Base-by-base conservation (phyloP, 2,113 vertebrate species). In the Tapirus terrestris region DNA sequence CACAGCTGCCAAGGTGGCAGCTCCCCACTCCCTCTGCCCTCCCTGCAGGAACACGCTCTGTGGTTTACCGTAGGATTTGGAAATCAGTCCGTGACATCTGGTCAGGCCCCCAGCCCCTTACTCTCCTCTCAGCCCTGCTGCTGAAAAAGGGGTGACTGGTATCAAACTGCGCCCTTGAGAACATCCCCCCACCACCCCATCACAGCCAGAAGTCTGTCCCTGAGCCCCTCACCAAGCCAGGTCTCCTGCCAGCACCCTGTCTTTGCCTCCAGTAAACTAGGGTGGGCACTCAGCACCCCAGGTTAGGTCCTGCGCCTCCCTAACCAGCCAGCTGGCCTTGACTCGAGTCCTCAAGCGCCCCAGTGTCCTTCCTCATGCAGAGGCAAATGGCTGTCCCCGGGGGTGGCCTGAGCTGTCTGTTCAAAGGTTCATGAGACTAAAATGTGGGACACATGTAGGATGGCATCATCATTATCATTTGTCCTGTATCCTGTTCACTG, bases 331-430 rank as follows among this genome's bases (percentile, higher is more conserved):
- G 4, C n/a, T 14, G 82, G 70, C 92, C 33, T 10, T 4, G 60
- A 6, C 23, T 18, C 1, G 51, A 10, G 72, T 23, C 72, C 84
- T 53, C 39, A 3, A 31, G 18, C 0, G 6, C 18, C n/a, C 14
- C 0, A 0, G 25, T 0, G 3, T 25, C 43, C 48, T 29, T 36
- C 73, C 12, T 23, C 16, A 0, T 0, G 31, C 9, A 9, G 48
- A 43, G 39, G 63, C 12, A 6, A n/a, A 8, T 0, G 56, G 83
- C 16, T 31, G 36, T 73, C 45, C 63, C 7, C 0, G 39, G 11
- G 43, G 63, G 1, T 0, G 1, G 17, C 6, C 21, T 1, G 12
- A n/a, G 77, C 58, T 2, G 0, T 16, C 25, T 12, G 10, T 29
- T 20, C 60, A 29, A 7, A 53, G 92, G n/a, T 16, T 82, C 51